A percentile compares a stretch with the other conserved stretches of the same genome.
These are phyloP conservation scores for Acestrorhynchus altus DNA, from an alignment of 2,797 vertebrate species.

Conservation along the genomic window DNA sequence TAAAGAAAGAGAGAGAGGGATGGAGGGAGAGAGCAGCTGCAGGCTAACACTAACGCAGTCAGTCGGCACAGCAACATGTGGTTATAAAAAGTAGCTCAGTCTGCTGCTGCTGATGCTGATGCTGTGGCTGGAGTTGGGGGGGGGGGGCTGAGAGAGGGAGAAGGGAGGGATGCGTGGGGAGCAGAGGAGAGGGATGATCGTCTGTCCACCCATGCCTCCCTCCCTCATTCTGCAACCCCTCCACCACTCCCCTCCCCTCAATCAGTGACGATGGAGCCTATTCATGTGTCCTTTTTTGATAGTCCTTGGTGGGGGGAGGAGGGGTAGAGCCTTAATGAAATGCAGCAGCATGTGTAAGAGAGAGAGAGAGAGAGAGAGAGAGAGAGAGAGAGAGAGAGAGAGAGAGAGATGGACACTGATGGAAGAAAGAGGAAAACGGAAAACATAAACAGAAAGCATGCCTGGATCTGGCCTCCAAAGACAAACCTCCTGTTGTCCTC, in stretches of 20 bases:
- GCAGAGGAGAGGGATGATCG: conserved; percentile 21
- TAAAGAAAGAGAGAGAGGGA: conserved; percentile 36
- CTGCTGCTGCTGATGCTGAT: conserved; percentile 57
- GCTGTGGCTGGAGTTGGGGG: conserved; percentile 66
- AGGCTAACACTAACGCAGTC: conserved; percentile 62
- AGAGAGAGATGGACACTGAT: conserved; percentile 7
- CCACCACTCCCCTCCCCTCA: conserved; percentile 60
- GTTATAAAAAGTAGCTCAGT: conserved; percentile 71
- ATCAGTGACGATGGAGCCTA: conserved; percentile 65
- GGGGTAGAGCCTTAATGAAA: conserved; percentile 53
- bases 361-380: conserved; percentile 5
- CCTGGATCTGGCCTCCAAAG: conserved; percentile 53
- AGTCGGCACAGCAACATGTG: conserved; percentile 80
- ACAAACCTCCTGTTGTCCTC: background rate
- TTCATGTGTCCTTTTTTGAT: conserved; percentile 67
- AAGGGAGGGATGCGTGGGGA: conserved; percentile 32
- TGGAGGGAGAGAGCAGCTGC: conserved; percentile 48
- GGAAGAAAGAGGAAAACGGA: too few relatives aligned
- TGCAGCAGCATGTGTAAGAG: conserved; percentile 53
- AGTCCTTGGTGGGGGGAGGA: conserved; percentile 6
- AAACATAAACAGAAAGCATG: conserved; percentile 26
- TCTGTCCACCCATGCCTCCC: conserved; percentile 5
- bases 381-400: background rate
- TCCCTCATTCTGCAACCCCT: conserved; percentile 42
- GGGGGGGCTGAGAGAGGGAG: conserved; percentile 53